Evolutionary conservation across 2,797 vertebrate species (phyloP).

Genomic region (Apogon talboti): DNA sequence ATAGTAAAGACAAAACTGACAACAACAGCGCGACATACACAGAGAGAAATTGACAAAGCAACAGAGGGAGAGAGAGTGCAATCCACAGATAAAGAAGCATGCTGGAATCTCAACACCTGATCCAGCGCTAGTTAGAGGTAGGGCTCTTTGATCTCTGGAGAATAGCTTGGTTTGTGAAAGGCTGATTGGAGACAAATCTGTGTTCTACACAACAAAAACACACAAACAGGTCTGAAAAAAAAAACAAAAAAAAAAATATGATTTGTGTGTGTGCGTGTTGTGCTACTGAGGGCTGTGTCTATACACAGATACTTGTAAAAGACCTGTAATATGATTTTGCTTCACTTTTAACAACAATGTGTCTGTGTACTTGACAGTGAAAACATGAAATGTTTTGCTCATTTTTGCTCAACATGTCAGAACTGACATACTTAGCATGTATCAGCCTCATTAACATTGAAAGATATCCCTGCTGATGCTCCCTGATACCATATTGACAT

Average conservation of each 20-base stretch:
- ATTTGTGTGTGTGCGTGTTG: not conserved
- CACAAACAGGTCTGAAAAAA: constrained; percentile 7
- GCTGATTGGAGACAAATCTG: constrained; percentile 59
- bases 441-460: constrained; percentile 23
- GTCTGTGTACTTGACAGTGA: constrained; percentile 3
- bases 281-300: not conserved
- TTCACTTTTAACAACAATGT: constrained; percentile 7
- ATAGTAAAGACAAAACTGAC: constrained; percentile 12
- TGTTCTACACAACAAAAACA: constrained; percentile 19
- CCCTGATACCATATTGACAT: not conserved
- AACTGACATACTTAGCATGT: not conserved
- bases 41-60: constrained; percentile 37
- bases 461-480: not conserved
- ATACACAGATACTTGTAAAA: not conserved
- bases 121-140: constrained; percentile 57
- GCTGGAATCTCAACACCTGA: constrained; percentile 66
- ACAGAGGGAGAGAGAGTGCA: constrained; percentile 35
- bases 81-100: constrained; percentile 41
- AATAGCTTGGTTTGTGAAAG: constrained; percentile 50
- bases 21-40: constrained; percentile 23
- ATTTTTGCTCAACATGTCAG: constrained; percentile 15
- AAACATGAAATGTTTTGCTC: constrained; percentile 12
- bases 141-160: constrained; percentile 60
- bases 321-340: not conserved
- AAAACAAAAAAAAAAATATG: not conserved